These are phyloP conservation scores for Oncorhynchus clarkii DNA, from an alignment of 2,113 vertebrate genomes.

Conservation along the genomic window DNA sequence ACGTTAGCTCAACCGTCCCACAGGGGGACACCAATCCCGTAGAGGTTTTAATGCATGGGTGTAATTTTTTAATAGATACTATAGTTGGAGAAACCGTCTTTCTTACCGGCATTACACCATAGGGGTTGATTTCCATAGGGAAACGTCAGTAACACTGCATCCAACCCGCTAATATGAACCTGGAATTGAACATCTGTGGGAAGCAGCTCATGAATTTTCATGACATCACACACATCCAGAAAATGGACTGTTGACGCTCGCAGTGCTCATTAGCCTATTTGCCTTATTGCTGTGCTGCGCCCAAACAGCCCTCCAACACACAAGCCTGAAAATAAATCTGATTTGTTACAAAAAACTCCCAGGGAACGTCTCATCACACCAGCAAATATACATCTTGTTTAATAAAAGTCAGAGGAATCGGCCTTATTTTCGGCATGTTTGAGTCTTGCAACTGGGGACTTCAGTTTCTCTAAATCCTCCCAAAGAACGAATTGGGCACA, in stretches of 20 bases:
- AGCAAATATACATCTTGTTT: slow-evolving; percentile 29
- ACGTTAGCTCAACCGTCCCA: too few relatives aligned
- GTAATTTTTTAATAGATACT: too few relatives aligned
- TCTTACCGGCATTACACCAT: too few relatives aligned
- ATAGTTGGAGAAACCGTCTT: too few relatives aligned
- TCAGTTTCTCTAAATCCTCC: slow-evolving; percentile 24
- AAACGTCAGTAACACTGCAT: not conserved
- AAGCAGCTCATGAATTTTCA: slow-evolving; percentile 3
- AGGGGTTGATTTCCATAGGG: too few relatives aligned
- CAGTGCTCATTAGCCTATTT: slow-evolving; percentile 26
- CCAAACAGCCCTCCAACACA: slow-evolving; percentile 23
- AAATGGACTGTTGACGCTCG: slow-evolving; percentile 10
- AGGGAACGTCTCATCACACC: slow-evolving; percentile 25
- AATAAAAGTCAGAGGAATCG: slow-evolving; percentile 31
- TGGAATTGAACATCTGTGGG: slow-evolving; percentile 5
- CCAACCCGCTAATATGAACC: not conserved
- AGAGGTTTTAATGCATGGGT: too few relatives aligned
- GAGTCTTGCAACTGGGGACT: slow-evolving; percentile 17
- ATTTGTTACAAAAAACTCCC: slow-evolving; percentile 36
- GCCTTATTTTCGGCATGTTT: slow-evolving; percentile 15
- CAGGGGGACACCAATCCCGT: too few relatives aligned
- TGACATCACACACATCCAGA: not conserved
- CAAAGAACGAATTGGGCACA: slow-evolving; percentile 50
- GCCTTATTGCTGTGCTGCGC: slow-evolving; percentile 4
- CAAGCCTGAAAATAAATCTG: slow-evolving; percentile 35